phyloP scores from a whole-genome alignment of 2,797 vertebrate species.

The Gouania willdenowi region DNA sequence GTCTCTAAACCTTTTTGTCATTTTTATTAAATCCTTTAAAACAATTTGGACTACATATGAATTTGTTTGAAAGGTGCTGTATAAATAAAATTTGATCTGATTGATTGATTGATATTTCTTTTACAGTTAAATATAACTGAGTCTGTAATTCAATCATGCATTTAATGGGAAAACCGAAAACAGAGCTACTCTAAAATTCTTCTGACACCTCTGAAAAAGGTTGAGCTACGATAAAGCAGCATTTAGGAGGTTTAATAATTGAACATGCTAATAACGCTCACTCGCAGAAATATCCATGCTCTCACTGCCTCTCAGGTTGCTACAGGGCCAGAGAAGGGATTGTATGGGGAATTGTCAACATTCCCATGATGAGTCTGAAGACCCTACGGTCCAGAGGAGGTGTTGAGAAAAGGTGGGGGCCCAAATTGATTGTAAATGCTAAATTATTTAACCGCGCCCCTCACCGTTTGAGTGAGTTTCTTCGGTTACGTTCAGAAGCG shows the following conservation, averaged over 20 bases:
- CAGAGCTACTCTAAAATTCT: no score
- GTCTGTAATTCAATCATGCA: no score
- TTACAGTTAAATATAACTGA: no score
- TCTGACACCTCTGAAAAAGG: not conserved
- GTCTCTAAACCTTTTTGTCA: no score
- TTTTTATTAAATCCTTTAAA: no score
- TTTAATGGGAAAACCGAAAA: no score
- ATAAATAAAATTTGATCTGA: no score
- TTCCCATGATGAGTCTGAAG: constrained; percentile 74
- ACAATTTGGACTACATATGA: no score
- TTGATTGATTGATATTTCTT: no score
- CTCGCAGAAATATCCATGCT: constrained; percentile 59
- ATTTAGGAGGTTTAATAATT: constrained; percentile 58
- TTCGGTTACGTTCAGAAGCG: constrained; percentile 82
- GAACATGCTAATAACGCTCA: constrained; percentile 52
- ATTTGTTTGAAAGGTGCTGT: no score
- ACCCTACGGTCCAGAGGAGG: constrained; percentile 56
- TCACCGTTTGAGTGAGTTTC: constrained; percentile 77
- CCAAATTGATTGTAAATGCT: constrained; percentile 81
- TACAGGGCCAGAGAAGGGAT: constrained; percentile 49
- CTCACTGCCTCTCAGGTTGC: constrained; percentile 68
- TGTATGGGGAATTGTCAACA: constrained; percentile 73
- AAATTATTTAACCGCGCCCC: constrained; percentile 78
- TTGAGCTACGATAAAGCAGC: constrained; percentile 39
- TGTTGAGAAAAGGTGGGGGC: constrained; percentile 59